Percentiles rank a stretch among this genome's conserved stretches.
Evolutionary conservation across 1,140 invertebrate genomes (phyloP).

Genomic region (Acromyrmex echinatior): DNA sequence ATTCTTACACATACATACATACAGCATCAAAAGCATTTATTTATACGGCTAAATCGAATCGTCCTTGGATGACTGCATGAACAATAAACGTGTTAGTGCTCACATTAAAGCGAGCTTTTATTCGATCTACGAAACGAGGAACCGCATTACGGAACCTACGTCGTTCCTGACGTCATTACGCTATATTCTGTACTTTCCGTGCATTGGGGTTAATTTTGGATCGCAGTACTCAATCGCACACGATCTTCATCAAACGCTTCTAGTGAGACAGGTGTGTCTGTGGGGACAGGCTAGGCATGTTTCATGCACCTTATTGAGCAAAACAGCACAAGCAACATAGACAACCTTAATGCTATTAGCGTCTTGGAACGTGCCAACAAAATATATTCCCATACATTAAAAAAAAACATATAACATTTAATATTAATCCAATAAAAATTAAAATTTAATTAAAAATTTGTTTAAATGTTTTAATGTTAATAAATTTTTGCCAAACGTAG

Average conservation of each 20-base stretch:
- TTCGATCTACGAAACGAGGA: slow-evolving; percentile 47
- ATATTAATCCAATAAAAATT: background rate
- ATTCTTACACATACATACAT: background rate
- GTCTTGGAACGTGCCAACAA: background rate
- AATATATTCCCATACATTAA: background rate
- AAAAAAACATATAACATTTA: background rate
- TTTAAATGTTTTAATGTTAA: background rate
- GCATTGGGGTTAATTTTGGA: slow-evolving; percentile 60
- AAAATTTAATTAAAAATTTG: background rate
- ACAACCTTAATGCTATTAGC: slow-evolving; percentile 35
- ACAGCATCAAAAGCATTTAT: slow-evolving; percentile 4
- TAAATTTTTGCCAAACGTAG: background rate
- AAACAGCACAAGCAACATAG: slow-evolving; percentile 17
- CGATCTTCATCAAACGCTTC: slow-evolving; percentile 47
- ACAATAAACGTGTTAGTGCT: slow-evolving; percentile 23
- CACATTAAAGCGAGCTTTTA: slow-evolving; percentile 16
- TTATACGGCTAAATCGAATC: background rate
- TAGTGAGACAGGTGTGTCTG: slow-evolving; percentile 17
- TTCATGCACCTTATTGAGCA: slow-evolving; percentile 48
- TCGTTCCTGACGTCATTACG: slow-evolving; percentile 44
- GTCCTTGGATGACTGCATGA: slow-evolving; percentile 35
- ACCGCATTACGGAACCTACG: slow-evolving; percentile 14
- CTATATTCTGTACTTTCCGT: slow-evolving; percentile 46
- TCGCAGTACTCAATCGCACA: slow-evolving; percentile 50
- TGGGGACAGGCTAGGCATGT: background rate